These are phyloP conservation scores for Oceanodroma tethys DNA, from an alignment of 2,113 vertebrate genomes.

Conservation along the genomic window DNA sequence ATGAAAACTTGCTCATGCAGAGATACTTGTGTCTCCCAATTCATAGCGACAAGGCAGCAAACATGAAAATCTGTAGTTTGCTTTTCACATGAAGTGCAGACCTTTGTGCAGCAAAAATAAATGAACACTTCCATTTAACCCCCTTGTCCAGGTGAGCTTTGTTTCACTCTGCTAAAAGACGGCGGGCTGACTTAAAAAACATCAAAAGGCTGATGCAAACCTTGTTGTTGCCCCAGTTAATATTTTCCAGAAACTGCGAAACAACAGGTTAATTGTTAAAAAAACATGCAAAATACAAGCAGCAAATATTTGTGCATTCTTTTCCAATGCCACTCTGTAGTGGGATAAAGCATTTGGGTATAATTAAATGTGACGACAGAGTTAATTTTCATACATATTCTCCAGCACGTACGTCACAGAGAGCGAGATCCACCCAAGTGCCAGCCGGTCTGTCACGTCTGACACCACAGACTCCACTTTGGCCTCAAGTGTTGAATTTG, in stretches of 20 bases:
- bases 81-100: background rate
- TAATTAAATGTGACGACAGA: constrained; percentile 9
- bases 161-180: background rate
- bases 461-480: background rate
- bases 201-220: background rate
- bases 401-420: background rate
- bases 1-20: constrained; percentile 10
- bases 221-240: background rate
- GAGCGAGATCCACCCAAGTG: rapidly evolving
- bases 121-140: background rate
- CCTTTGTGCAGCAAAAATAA: background rate
- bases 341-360: background rate
- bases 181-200: background rate
- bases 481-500: background rate
- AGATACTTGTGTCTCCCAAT: background rate
- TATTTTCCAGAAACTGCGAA: background rate
- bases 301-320: background rate
- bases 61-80: background rate
- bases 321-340: background rate
- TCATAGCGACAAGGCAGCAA: background rate
- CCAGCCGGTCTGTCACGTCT: background rate
- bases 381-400: background rate
- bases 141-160: background rate
- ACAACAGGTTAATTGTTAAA: background rate
- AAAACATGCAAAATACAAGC: background rate